These are phyloP conservation scores for Macrochelys suwanniensis DNA, from an alignment of 2,797 vertebrate genomes.

Conservation along the genomic window DNA sequence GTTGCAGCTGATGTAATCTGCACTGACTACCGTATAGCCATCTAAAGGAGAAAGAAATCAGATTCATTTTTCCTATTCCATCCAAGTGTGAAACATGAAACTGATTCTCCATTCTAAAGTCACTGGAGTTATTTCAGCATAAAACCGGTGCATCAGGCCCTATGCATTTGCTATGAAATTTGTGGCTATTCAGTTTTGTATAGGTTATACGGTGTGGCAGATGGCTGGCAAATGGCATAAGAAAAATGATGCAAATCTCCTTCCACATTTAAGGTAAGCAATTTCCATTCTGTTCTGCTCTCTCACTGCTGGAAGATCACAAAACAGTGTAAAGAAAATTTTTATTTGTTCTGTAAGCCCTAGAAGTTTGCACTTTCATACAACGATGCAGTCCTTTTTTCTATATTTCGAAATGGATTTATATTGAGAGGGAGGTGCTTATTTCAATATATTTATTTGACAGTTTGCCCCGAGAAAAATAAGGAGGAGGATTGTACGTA, in stretches of 20 bases:
- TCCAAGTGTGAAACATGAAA: slow-evolving; percentile 21
- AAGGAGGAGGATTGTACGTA: not conserved
- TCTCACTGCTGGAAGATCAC: not conserved
- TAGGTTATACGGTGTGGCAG: not conserved
- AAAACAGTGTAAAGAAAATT: not conserved
- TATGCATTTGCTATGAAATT: not conserved
- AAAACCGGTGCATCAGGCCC: slow-evolving; percentile 26
- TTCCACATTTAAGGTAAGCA: not conserved
- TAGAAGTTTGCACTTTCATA: not conserved
- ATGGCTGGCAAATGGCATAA: not conserved
- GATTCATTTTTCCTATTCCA: not conserved
- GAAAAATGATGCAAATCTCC: not conserved
- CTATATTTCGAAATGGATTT: not conserved
- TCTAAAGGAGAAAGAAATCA: not conserved
- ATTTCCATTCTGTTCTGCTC: not conserved
- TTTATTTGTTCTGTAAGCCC: not conserved
- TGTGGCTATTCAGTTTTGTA: not conserved
- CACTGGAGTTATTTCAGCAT: slow-evolving; percentile 71
- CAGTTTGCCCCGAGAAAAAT: not conserved
- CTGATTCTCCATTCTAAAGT: slow-evolving; percentile 67
- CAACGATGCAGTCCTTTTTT: not conserved
- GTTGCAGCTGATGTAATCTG: slow-evolving; percentile 52
- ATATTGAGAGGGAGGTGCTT: fast-evolving
- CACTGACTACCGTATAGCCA: not conserved
- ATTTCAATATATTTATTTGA: fast-evolving